A percentile compares a stretch with the other conserved stretches of the same genome.
Conservation (phyloP, 2,113 vertebrate species). For the Syrmaticus mikado region DNA sequence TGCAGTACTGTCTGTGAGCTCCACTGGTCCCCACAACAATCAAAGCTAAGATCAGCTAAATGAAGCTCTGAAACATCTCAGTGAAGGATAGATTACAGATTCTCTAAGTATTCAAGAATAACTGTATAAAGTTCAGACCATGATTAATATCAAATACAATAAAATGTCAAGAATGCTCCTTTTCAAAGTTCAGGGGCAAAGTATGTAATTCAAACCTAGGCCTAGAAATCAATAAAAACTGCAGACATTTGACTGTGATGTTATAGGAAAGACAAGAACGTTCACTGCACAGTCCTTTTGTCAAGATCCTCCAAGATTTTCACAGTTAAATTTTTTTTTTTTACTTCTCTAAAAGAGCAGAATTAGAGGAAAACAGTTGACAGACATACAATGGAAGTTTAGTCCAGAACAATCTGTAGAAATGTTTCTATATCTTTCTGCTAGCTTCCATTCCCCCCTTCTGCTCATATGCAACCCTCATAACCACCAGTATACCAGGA, state of each 20-base stretch:
- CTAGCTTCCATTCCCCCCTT: background rate
- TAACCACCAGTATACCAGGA: background rate
- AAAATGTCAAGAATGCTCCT: background rate
- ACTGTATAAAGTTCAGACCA: background rate
- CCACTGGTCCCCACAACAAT: background rate
- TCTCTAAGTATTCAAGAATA: background rate
- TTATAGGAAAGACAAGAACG: background rate
- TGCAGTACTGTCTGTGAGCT: background rate
- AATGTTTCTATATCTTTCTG: background rate
- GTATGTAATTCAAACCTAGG: background rate
- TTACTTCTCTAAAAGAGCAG: background rate
- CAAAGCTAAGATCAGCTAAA: background rate
- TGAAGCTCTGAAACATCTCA: too few relatives aligned
- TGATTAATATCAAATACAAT: background rate
- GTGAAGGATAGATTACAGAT: background rate
- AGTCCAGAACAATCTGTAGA: background rate
- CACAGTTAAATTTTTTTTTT: background rate
- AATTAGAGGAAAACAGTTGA: too few relatives aligned
- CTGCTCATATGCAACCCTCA: background rate
- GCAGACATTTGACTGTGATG: background rate
- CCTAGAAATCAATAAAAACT: background rate
- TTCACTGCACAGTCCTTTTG: background rate
- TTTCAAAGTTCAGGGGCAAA: background rate
- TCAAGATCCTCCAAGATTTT: background rate
- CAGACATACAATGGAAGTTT: background rate